Conservation (phyloP, 2,113 vertebrate species). For the Chaetodon trifascialis region DNA sequence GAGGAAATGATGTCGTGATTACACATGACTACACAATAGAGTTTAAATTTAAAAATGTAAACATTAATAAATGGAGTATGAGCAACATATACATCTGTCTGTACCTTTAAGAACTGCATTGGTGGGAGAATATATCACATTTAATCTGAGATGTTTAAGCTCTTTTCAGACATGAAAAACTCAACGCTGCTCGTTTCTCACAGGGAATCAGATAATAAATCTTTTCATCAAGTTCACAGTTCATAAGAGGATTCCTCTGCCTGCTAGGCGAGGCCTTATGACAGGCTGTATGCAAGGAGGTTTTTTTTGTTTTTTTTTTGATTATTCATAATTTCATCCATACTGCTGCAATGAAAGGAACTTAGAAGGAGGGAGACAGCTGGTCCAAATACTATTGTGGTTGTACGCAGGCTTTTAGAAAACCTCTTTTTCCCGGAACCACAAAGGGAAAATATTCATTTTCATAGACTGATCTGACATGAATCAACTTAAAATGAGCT, state of each 20-base stretch:
- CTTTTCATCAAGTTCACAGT: background rate
- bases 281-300: background rate
- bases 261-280: background rate
- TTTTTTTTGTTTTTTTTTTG: too few relatives aligned
- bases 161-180: background rate
- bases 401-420: background rate
- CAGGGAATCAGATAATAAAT: background rate
- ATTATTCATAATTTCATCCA: background rate
- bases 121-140: background rate
- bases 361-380: background rate
- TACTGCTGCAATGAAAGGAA: background rate
- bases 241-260: background rate
- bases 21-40: slow-evolving; percentile 6
- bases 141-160: background rate
- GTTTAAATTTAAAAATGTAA: too few relatives aligned
- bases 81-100: background rate
- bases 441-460: background rate
- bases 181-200: background rate
- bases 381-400: background rate
- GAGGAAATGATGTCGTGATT: slow-evolving; percentile 10
- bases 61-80: background rate
- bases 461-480: background rate
- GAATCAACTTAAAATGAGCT: background rate
- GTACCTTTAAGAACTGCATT: background rate
- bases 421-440: background rate